Evolutionary conservation across 2,113 vertebrate species (phyloP).

Genomic region (Nymphicus hollandicus): DNA sequence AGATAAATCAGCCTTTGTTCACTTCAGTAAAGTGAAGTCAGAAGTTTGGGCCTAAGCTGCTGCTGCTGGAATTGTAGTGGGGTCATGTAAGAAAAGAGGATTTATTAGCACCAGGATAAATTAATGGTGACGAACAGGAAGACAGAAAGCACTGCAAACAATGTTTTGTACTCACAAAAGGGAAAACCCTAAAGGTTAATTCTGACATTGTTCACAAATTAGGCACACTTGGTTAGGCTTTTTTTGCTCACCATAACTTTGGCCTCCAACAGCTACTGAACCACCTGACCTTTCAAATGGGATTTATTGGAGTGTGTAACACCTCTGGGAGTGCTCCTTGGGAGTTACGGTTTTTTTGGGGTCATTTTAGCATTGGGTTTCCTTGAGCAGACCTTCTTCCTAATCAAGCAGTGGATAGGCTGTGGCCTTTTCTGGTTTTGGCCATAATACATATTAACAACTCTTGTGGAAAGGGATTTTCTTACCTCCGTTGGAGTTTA

Average conservation of each 20-base stretch:
- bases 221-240: slow-evolving; percentile 38
- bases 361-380: neutral
- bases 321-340: rapidly evolving
- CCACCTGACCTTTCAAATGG: slow-evolving; percentile 30
- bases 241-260: neutral
- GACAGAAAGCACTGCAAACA: slow-evolving; percentile 30
- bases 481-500: neutral
- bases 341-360: neutral
- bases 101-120: slow-evolving; percentile 41
- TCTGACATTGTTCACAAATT: slow-evolving; percentile 55
- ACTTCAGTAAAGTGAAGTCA: slow-evolving; percentile 7
- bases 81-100: neutral
- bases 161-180: slow-evolving; percentile 31
- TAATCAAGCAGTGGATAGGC: neutral
- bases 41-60: neutral
- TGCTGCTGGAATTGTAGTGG: neutral
- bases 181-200: slow-evolving; percentile 27
- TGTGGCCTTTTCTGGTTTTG: neutral
- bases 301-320: neutral
- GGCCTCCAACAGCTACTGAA: neutral
- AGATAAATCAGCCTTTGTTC: slow-evolving; percentile 33
- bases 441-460: neutral
- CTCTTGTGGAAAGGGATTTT: neutral
- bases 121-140: neutral
- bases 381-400: neutral